Evolutionary conservation across 2,888 invertebrate species (phyloP).

Genomic region (Venusia cambrica): DNA sequence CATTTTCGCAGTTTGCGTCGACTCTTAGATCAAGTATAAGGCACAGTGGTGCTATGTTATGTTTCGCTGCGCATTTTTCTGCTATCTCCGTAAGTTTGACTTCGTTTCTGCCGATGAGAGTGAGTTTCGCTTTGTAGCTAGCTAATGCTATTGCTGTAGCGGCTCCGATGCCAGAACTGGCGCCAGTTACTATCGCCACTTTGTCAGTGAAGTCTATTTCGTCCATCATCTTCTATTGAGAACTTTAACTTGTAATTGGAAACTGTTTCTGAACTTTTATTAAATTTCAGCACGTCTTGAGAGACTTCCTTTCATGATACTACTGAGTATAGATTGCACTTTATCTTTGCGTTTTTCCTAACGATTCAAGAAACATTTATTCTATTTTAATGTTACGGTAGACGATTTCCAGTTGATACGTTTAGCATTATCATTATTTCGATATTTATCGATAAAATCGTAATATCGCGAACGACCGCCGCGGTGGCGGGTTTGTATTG

Average conservation of each 20-base stretch:
- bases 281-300: too few relatives aligned
- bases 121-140: constrained; percentile 39
- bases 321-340: too few relatives aligned
- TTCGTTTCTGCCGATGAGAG: constrained; percentile 45
- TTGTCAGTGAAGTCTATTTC: constrained; percentile 43
- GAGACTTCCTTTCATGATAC: constrained; percentile 1
- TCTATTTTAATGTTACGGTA: too few relatives aligned
- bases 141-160: constrained; percentile 45
- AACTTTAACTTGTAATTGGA: too few relatives aligned
- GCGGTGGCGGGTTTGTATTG: background rate
- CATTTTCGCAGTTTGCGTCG: constrained; percentile 41
- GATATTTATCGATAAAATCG: background rate
- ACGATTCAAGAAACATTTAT: too few relatives aligned
- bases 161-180: constrained; percentile 54
- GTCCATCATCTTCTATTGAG: constrained; percentile 40
- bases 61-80: constrained; percentile 33
- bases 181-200: constrained; percentile 53
- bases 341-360: too few relatives aligned
- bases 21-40: constrained; percentile 39
- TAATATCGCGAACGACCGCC: background rate
- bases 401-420: too few relatives aligned
- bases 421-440: too few relatives aligned
- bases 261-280: too few relatives aligned
- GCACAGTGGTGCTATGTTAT: constrained; percentile 35
- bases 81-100: constrained; percentile 37